A percentile compares a stretch with the other conserved stretches of the same genome.
Conservation (phyloP, 1,140 invertebrate species). For the Ridgeia piscesae region DNA sequence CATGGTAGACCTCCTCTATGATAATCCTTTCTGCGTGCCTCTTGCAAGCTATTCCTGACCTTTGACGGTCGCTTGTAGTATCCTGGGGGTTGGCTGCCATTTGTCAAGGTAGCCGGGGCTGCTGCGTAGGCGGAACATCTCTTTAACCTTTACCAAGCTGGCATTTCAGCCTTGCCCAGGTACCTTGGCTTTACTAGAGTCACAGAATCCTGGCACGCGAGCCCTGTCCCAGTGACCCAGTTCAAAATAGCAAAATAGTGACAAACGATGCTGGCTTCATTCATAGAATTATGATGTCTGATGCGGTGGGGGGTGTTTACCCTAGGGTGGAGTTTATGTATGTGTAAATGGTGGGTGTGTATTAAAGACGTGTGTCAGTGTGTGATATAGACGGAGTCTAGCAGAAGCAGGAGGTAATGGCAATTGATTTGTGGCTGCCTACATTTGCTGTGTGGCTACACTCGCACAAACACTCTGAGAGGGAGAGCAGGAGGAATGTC, state of each 20-base stretch:
- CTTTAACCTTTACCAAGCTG: background rate
- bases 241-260: background rate
- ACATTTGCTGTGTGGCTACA: background rate
- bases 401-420: background rate
- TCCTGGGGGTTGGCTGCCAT: background rate
- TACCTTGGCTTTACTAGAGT: background rate
- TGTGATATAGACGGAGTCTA: background rate
- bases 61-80: background rate
- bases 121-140: background rate
- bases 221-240: background rate
- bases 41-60: background rate
- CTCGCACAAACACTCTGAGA: background rate
- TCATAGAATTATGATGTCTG: background rate
- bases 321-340: background rate
- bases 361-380: no score
- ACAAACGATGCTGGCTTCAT: background rate
- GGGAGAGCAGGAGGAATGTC: no score
- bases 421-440: background rate
- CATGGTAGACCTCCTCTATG: background rate
- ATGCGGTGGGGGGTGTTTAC: background rate
- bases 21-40: background rate
- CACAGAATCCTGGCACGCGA: background rate
- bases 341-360: background rate
- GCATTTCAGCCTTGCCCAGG: background rate
- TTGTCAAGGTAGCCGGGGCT: background rate